Evolutionary conservation across 2,113 vertebrate genomes (phyloP).

Genomic region (Trochalopteron elliotii): DNA sequence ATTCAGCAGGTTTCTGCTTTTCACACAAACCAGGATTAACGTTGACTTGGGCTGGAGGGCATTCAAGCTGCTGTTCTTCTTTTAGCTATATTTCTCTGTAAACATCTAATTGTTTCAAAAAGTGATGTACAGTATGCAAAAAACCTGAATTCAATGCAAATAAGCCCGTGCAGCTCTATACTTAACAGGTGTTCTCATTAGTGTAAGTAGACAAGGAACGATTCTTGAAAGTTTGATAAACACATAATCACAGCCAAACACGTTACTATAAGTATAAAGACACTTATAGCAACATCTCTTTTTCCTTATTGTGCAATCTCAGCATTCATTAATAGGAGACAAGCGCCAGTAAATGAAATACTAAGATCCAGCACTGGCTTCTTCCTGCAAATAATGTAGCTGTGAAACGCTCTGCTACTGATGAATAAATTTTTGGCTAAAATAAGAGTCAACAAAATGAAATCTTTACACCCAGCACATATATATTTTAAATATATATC

Average conservation of each 20-base stretch:
- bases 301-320: conserved; percentile 62
- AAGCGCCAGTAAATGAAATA: conserved; percentile 51
- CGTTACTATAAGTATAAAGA: conserved; percentile 67
- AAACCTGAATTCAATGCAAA: conserved; percentile 79
- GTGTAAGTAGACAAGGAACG: conserved; percentile 78
- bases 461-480: conserved; percentile 18
- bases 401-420: conserved; percentile 38
- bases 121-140: conserved; percentile 75
- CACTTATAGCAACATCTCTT: conserved; percentile 49
- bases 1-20: conserved; percentile 72
- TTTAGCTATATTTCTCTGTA: conserved; percentile 79
- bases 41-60: conserved; percentile 70
- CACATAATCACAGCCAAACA: conserved; percentile 73
- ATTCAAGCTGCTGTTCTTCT: conserved; percentile 76
- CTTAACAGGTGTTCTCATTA: conserved; percentile 84
- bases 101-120: conserved; percentile 79
- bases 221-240: conserved; percentile 81
- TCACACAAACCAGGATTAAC: conserved; percentile 68
- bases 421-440: conserved; percentile 54
- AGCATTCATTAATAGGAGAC: conserved; percentile 71
- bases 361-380: conserved; percentile 20
- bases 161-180: conserved; percentile 68
- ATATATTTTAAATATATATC: conserved; percentile 60
- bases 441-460: conserved; percentile 23
- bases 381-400: conserved; percentile 23